Base-by-base conservation (phyloP, 2,113 vertebrate species). In the Rhadina sibilatrix region DNA sequence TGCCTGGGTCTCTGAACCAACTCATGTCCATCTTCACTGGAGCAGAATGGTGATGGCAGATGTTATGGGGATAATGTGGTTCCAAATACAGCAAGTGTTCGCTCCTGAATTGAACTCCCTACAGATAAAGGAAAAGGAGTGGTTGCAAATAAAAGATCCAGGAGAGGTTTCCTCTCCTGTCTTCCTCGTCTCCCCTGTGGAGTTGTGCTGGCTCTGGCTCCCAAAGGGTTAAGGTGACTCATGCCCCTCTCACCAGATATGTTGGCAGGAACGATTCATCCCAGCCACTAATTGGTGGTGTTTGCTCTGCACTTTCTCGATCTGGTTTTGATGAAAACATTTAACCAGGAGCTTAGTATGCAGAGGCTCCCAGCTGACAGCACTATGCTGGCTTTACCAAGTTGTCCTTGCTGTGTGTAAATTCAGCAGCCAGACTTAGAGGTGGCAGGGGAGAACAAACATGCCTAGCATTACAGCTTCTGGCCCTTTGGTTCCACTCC, bases 281-380 rank as follows among this genome's bases (percentile, higher is more conserved):
- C 92, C 80, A 90, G 96, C 92, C 96, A 93, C 76, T 90, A 95
- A 96, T 95, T 96, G 94, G 90, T 94, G 94, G 86, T 97, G 96
- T 95, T 96, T 96, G 96, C 85, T 90, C 92, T 96, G 94, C 90
- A 92, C 90, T 97, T 96, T 96, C 96, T 97, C 57, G 15, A 25
- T 94, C 93, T 94, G 96, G 92, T 96, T 96, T 96, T 96, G 95
- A 97, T 97, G 94, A 96, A 96, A 96, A 95, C 94, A 94, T 96
- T 96, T 95, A 94, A 96, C 93, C 92, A 80, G 93, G 76, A 96
- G 90, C 94, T 96, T 74, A 92, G 93, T 25, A 76, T 57, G 85
- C 85, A 78, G 94, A 87, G 92, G 88, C 93, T 95, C 86, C 94
- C 96, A 93, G 86, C 94, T 96, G 90, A 94, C 92, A 90, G 88